Conservation (phyloP, 2,797 vertebrate species). For the Melopsittacus undulatus region DNA sequence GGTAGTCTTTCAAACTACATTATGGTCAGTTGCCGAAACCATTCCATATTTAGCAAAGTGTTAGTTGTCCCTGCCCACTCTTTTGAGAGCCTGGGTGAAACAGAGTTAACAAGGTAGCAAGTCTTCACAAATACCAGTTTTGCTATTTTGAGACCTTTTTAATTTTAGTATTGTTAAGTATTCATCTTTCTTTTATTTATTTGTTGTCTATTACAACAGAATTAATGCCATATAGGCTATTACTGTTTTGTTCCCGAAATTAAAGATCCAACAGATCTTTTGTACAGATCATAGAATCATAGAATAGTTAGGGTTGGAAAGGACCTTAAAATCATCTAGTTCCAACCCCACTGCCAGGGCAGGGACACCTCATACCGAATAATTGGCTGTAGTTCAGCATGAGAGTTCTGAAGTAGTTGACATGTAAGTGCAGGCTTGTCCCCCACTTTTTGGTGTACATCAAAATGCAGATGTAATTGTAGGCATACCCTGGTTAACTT, state of each 20-base stretch:
- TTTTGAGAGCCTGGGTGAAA: background rate
- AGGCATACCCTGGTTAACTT: background rate
- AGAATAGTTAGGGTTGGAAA: no score
- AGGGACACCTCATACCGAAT: no score
- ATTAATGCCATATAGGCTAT: background rate
- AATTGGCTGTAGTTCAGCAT: background rate
- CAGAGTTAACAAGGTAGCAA: background rate
- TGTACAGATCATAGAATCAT: no score
- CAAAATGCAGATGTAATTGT: background rate
- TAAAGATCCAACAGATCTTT: background rate
- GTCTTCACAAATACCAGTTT: background rate
- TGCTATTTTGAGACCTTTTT: background rate
- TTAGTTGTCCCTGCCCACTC: background rate
- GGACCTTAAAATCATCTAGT: no score
- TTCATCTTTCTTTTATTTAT: background rate
- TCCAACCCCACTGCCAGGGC: no score
- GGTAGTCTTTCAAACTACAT: background rate
- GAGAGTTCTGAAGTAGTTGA: background rate
- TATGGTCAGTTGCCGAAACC: background rate
- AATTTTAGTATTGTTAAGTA: background rate
- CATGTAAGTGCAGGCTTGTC: background rate
- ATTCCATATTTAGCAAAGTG: background rate
- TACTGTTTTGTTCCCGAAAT: background rate
- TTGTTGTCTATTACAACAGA: background rate
- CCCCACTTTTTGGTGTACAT: background rate